Evolutionary conservation across 2,797 vertebrate species (phyloP), one percentile per base, ranked within the genome.

Genomic region (Siniperca undulata): DNA sequence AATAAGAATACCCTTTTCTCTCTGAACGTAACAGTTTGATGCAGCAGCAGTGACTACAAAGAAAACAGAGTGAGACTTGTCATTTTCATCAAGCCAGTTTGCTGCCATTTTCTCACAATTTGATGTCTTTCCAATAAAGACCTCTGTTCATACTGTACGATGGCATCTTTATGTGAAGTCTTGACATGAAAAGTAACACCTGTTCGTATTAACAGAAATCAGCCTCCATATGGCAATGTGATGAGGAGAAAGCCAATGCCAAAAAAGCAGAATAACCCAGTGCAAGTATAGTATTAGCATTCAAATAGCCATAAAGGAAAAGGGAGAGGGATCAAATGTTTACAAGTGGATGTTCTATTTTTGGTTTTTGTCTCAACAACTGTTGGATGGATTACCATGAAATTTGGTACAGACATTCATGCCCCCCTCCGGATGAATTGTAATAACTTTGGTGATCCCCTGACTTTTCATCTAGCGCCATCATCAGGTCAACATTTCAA

Each of bases 91-190:
- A 12, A 59, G 48, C 34, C 55, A 42, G 24, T 7, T 36, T 36
- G 36, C 36, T 36, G 36, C 36, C 36, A 36, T 5, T 56, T 71
- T 59, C 68, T 73, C 58, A 70, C 30, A 55, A 7, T 67, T 67
- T 59, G 6, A 71, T 71, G 30, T 46, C 24, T 83, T 86, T 83
- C 53, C 68, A 90, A 89, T 88, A 90, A 90, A 93, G 59, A 48
- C 61, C 2, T 83, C 14, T 78, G 48, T 46, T 82, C 59, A 76
- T 70, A 30, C 48, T 77, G 46, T 27, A 40, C 40, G n/a, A 74
- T 11, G 17, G 19, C 44, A 55, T 76, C 10, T 81, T 44, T n/a
- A 16, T 73, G 64, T 53, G 46, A 34, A 71, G 42, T 74, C 36
- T 14, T 24, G 13, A 17, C 3, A 53, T n/a, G 12, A 68, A 68